These are phyloP conservation scores for Bicyclus anynana DNA, from an alignment of 1,140 invertebrate genomes.

Conservation along the genomic window DNA sequence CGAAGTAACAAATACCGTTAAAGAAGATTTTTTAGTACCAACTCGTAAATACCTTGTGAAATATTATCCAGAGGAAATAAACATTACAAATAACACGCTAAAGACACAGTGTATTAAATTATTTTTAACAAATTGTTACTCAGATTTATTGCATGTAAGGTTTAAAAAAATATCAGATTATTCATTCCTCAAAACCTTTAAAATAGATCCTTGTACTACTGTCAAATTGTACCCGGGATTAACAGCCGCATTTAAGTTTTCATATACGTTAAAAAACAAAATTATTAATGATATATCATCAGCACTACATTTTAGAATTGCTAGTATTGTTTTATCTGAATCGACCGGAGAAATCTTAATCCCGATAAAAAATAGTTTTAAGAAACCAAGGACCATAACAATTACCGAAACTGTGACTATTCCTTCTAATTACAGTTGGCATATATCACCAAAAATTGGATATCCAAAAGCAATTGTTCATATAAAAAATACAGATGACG, in stretches of 20 bases:
- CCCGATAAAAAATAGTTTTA: conserved; percentile 33
- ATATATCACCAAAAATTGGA: conserved; percentile 33
- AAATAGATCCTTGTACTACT: conserved; percentile 34
- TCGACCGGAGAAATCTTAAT: conserved; percentile 35
- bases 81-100: conserved; percentile 26
- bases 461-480: conserved; percentile 37
- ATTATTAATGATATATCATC: conserved; percentile 21
- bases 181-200: conserved; percentile 32
- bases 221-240: conserved; percentile 49
- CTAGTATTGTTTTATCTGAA: conserved; percentile 31
- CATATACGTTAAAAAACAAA: conserved; percentile 19
- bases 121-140: conserved; percentile 40
- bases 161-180: conserved; percentile 40
- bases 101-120: conserved; percentile 44
- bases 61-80: conserved; percentile 37
- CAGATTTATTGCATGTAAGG: conserved; percentile 32
- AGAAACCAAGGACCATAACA: conserved; percentile 21
- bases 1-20: neutral
- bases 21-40: conserved; percentile 12
- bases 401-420: conserved; percentile 42
- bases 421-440: conserved; percentile 49
- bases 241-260: conserved; percentile 37
- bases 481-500: conserved; percentile 34
- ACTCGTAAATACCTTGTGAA: conserved; percentile 28
- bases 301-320: conserved; percentile 44